Conservation (phyloP, 30 jellyfish, hydroid and myxozoan species). For the Turritopsis dohrnii region DNA sequence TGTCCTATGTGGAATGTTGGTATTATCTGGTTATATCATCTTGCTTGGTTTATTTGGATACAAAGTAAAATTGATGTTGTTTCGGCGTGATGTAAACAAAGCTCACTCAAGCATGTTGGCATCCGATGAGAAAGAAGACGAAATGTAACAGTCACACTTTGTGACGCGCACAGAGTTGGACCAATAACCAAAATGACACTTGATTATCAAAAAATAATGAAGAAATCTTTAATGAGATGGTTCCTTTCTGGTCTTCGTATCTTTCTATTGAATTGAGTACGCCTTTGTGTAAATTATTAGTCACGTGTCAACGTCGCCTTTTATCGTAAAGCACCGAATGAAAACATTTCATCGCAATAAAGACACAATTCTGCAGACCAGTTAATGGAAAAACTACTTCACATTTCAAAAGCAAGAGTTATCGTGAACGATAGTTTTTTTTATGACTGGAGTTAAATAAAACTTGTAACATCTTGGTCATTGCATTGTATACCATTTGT, state of each 20-base stretch:
- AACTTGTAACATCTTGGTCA: too few species aligned
- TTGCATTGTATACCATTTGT: too few species aligned
- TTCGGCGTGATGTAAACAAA: background rate
- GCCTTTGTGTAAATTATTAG: too few species aligned
- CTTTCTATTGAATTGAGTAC: background rate
- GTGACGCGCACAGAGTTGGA: background rate
- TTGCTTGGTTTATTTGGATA: constrained; percentile 90
- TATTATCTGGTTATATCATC: constrained; percentile 62
- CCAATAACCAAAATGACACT: background rate
- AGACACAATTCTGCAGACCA: background rate
- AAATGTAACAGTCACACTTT: too few species aligned
- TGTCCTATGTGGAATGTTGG: constrained; percentile 38
- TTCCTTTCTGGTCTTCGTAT: too few species aligned
- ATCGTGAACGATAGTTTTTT: too few species aligned
- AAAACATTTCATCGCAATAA: background rate
- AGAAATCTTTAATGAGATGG: too few species aligned
- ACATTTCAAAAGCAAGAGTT: too few species aligned
- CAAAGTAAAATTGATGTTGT: constrained; percentile 31
- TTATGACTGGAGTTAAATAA: too few species aligned
- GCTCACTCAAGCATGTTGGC: background rate
- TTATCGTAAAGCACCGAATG: too few species aligned
- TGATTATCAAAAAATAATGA: background rate
- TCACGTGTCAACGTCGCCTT: too few species aligned
- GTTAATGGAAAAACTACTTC: background rate
- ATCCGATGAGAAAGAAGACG: background rate